Conservation (phyloP, 2,888 invertebrate species). For the Xylocampa areola region DNA sequence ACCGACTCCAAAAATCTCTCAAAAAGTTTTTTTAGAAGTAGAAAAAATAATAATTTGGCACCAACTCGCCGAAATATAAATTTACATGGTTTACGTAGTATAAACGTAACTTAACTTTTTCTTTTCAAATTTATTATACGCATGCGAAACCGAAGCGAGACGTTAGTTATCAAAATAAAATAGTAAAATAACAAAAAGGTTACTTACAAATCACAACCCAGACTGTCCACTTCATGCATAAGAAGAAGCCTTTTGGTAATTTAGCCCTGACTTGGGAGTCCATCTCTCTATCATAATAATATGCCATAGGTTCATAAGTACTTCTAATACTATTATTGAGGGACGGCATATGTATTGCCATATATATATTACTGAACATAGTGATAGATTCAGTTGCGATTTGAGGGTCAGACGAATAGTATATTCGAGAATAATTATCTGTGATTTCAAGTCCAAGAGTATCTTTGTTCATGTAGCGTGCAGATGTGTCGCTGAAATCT, state of each 20-base stretch:
- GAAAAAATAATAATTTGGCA: too few relatives aligned
- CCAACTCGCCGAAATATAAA: too few relatives aligned
- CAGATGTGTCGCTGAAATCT: constrained; percentile 6
- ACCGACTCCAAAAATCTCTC: too few relatives aligned
- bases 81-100: too few relatives aligned
- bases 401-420: constrained; percentile 11
- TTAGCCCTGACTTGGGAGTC: too few relatives aligned
- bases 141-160: too few relatives aligned
- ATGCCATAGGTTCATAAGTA: neutral
- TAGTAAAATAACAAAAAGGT: too few relatives aligned
- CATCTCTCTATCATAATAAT: neutral
- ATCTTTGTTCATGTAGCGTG: neutral
- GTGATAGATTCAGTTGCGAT: constrained; percentile 21
- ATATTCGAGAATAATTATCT: constrained; percentile 14
- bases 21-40: too few relatives aligned
- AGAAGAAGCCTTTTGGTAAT: constrained; percentile 36
- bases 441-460: constrained; percentile 27
- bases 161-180: too few relatives aligned
- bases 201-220: constrained; percentile 47
- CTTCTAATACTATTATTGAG: constrained; percentile 18
- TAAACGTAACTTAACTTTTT: too few relatives aligned
- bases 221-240: constrained; percentile 36
- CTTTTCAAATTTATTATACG: too few relatives aligned
- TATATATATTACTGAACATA: constrained; percentile 43
- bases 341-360: constrained; percentile 20